phyloP scores from a whole-genome alignment of 1,140 invertebrate genomes.

The Mizuhopecten yessoensis region DNA sequence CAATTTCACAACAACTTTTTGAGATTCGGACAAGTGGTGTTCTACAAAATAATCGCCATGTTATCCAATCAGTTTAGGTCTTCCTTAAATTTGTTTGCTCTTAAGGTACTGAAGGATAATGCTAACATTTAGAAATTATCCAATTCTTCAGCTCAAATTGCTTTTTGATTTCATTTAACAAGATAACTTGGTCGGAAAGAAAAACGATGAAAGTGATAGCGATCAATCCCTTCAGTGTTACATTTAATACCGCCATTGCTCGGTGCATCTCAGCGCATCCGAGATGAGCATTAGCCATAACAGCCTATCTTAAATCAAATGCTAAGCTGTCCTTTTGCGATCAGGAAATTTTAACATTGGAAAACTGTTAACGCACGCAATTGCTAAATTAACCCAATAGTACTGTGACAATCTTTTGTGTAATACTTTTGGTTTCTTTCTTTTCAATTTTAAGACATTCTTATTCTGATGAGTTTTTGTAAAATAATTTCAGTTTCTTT shows the following conservation, averaged over 20 bases:
- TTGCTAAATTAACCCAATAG: background rate
- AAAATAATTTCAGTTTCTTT: background rate
- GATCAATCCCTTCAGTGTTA: background rate
- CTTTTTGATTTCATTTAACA: conserved; percentile 36
- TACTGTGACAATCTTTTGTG: no score
- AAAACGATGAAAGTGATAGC: conserved; percentile 20
- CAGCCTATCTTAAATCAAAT: background rate
- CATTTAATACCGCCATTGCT: background rate
- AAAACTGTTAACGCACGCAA: background rate
- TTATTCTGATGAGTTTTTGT: background rate
- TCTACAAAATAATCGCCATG: background rate
- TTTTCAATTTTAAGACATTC: no score
- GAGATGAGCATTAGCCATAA: background rate
- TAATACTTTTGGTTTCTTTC: no score
- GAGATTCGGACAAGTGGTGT: background rate
- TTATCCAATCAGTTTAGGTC: background rate
- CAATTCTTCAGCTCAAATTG: conserved; percentile 13
- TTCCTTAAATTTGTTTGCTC: background rate
- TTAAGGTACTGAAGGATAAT: conserved; percentile 10
- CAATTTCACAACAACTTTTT: background rate
- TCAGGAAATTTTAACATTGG: background rate
- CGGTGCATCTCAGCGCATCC: background rate
- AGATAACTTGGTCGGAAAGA: conserved; percentile 16
- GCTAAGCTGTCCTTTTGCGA: background rate
- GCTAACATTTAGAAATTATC: background rate